phyloP scores from a whole-genome alignment of 2,888 invertebrate species.

The Diloba caeruleocephala region DNA sequence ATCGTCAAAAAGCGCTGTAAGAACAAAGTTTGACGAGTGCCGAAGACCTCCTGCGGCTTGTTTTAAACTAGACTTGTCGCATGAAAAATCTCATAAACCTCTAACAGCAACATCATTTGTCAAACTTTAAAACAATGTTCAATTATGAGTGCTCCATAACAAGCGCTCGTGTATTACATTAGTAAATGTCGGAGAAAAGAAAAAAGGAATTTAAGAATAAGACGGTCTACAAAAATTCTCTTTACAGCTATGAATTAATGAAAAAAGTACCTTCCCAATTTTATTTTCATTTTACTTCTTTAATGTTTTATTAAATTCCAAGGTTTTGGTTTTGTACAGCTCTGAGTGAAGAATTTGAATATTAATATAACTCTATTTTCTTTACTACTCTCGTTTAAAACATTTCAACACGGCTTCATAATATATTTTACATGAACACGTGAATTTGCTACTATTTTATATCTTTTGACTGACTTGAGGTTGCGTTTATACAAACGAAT shows the following conservation, averaged over 20 bases:
- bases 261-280: slow-evolving; percentile 15
- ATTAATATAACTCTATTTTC: slow-evolving; percentile 35
- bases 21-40: slow-evolving; percentile 65
- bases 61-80: slow-evolving; percentile 48
- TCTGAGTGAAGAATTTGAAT: slow-evolving; percentile 30
- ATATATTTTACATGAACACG: slow-evolving; percentile 2
- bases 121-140: slow-evolving; percentile 25
- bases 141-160: slow-evolving; percentile 21
- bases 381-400: no score
- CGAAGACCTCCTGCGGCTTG: slow-evolving; percentile 51
- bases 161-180: slow-evolving; percentile 22
- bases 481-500: no score
- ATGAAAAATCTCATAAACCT: slow-evolving; percentile 43
- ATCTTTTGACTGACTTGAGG: no score
- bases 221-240: slow-evolving; percentile 12
- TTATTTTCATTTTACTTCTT: slow-evolving; percentile 36
- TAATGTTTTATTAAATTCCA: slow-evolving; percentile 37
- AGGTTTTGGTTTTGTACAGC: slow-evolving; percentile 20
- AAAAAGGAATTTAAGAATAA: slow-evolving; percentile 14
- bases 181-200: slow-evolving; percentile 14
- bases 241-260: slow-evolving; percentile 33
- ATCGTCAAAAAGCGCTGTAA: slow-evolving; percentile 68
- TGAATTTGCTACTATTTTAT: no score
- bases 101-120: slow-evolving; percentile 36
- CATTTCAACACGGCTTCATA: slow-evolving; percentile 1